A percentile compares a stretch with the other conserved stretches of the same genome.
Evolutionary conservation across 2,888 invertebrate species (phyloP).

Genomic region (Mythimna lalbum): DNA sequence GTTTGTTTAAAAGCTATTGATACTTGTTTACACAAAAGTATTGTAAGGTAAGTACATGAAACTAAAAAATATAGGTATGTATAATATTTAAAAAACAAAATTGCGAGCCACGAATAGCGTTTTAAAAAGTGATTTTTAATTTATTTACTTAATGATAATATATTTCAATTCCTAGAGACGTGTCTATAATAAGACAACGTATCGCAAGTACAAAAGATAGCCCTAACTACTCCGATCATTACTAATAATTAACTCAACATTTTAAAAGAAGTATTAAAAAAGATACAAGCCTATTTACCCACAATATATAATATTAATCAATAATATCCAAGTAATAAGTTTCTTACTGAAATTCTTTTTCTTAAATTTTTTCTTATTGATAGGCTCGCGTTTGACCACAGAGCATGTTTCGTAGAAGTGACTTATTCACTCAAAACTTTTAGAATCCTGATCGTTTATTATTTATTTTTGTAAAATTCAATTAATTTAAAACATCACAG

Average conservation of each 20-base stretch:
- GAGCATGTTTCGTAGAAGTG: neutral
- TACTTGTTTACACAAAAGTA: no score
- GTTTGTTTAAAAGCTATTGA: no score
- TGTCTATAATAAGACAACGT: no score
- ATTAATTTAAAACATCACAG: conserved; percentile 43
- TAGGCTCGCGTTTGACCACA: neutral
- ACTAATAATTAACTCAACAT: neutral
- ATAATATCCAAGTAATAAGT: conserved; percentile 4
- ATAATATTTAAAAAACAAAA: no score
- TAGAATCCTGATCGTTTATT: neutral
- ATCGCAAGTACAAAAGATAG: no score
- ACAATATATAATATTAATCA: neutral
- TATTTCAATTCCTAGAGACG: no score
- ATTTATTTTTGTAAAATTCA: conserved; percentile 12
- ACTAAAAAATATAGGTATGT: no score
- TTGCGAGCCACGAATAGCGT: no score
- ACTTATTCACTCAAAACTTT: neutral
- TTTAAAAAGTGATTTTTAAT: no score
- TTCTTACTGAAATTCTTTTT: neutral
- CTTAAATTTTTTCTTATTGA: neutral
- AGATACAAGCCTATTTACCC: neutral
- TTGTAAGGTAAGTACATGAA: no score
- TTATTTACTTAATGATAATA: no score
- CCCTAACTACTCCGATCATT: no score
- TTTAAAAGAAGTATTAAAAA: conserved; percentile 2